phyloP scores from a whole-genome alignment of 1,140 invertebrate species.

The Cherax destructor region DNA sequence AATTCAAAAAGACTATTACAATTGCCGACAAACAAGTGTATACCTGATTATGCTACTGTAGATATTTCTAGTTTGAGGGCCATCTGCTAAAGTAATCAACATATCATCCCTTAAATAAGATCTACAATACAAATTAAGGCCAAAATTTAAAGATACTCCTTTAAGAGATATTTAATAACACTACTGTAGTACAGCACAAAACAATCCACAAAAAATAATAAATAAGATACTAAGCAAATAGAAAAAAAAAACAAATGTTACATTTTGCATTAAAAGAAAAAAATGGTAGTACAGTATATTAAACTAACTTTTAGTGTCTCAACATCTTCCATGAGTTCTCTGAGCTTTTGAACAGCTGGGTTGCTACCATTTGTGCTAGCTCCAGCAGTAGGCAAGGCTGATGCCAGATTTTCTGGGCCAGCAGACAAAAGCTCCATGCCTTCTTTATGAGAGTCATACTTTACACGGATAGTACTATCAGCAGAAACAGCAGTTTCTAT shows the following conservation, averaged over 20 bases:
- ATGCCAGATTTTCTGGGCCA: slow-evolving; percentile 76
- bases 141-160: no score
- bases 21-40: no score
- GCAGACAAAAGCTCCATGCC: slow-evolving; percentile 88
- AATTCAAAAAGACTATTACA: no score
- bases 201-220: no score
- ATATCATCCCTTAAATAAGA: no score
- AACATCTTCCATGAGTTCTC: slow-evolving; percentile 89
- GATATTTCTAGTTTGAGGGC: no score
- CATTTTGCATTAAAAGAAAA: no score
- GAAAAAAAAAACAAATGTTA: slow-evolving; percentile 8
- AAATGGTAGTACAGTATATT: neutral
- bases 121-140: no score
- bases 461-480: slow-evolving; percentile 84
- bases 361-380: slow-evolving; percentile 69
- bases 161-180: no score
- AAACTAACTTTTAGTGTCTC: slow-evolving; percentile 84
- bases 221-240: neutral
- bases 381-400: slow-evolving; percentile 75
- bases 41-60: no score
- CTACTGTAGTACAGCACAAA: no score
- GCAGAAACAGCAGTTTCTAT: slow-evolving; percentile 72
- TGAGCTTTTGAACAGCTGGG: slow-evolving; percentile 82
- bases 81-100: no score
- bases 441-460: slow-evolving; percentile 87